Evolutionary conservation across 2,888 invertebrate genomes (phyloP), one percentile per base, ranked within the genome.

Genomic region (Lumbricus terrestris): DNA sequence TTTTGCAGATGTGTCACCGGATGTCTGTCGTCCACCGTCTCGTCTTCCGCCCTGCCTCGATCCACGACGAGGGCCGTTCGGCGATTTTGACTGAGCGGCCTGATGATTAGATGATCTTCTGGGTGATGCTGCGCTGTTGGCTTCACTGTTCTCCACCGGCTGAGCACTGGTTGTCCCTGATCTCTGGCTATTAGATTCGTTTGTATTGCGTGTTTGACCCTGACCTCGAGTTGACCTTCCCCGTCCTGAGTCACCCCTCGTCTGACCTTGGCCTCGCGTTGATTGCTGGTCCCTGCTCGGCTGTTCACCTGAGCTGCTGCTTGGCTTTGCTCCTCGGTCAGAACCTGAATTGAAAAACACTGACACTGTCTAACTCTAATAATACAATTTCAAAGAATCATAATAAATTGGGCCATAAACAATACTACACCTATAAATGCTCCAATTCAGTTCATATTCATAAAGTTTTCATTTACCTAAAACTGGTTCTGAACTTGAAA

Each of bases 291-390:
- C 85, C 37, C 85, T 35, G 23, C 85, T 85, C 37, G 8, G 85
- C 85, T 85, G 85, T 35, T 85, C 85, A 85, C 37, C 85, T 85
- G 85, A 85, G 85, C n/a, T n/a, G 85, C n/a, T n/a, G n/a, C 29
- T 35, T 1, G 35, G 34, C 85, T 35, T 37, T 35, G 85, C 35
- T 35, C 35, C 37, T 85, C 85, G 16, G 37, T 85, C 85, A 85
- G 20, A 35, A 85, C 16, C 85, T 85, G 37, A 85, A 85, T 35
- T 34, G 23, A 6, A 69, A 69, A 69, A 69, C 47, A 47, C n/a
- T n/a, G n/a, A n/a, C n/a, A 69, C 2, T 69, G 69, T 69, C 8
- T 13, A n/a, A n/a, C 69, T n/a, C n/a, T 69, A 69, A 69, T 8
- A 69, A 69, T 69, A n/a, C 47, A 69, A 23, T 23, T n/a, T n/a